Evolutionary conservation across 2,888 invertebrate genomes (phyloP), one percentile per base, ranked within the genome.

Genomic region (Acrocyrtus sp.): DNA sequence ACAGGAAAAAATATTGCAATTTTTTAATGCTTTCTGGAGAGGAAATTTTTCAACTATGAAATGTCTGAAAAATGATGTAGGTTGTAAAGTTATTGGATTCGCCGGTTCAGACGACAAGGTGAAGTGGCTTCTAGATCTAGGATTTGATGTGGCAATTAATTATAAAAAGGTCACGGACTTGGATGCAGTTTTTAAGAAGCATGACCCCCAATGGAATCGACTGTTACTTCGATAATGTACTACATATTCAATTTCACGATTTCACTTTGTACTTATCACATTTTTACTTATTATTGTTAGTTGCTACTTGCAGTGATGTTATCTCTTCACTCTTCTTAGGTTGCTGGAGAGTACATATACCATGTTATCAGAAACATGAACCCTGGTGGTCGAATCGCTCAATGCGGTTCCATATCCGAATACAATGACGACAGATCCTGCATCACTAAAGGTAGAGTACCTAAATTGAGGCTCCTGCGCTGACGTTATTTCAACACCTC

Each of bases 211-310:
- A 90, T 12, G 91, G 91, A 4, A 84, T 92, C 0, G 91, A 92
- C 82, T 90, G 90, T 81, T 92, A 90, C 82, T 92, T 92, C 82
- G 92, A 92, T 83, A 92, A 92, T 83, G 92, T 92, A 84, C 83
- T 87, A 39, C 39, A 39, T 39, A 10, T 39, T 39, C 8, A n/a
- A n/a, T n/a, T 10, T 39, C 8, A 39, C 15, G 39, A 6, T 39
- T 39, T 8, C 39, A 39, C 15, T 8, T 12, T 10, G 15, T 3
- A 29, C n/a, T 56, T 41, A 15, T 17, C 10, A 8, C 17, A n/a
- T 6, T 47, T 47, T 17, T 47, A 5, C 47, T n/a, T 5, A n/a
- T n/a, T n/a, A n/a, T n/a, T n/a, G n/a, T n/a, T n/a, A n/a, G n/a
- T n/a, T n/a, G n/a, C n/a, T n/a, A n/a, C n/a, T n/a, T n/a, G n/a